Evolutionary conservation across 1,140 invertebrate species (phyloP).

Genomic region (Drosophila rufa): DNA sequence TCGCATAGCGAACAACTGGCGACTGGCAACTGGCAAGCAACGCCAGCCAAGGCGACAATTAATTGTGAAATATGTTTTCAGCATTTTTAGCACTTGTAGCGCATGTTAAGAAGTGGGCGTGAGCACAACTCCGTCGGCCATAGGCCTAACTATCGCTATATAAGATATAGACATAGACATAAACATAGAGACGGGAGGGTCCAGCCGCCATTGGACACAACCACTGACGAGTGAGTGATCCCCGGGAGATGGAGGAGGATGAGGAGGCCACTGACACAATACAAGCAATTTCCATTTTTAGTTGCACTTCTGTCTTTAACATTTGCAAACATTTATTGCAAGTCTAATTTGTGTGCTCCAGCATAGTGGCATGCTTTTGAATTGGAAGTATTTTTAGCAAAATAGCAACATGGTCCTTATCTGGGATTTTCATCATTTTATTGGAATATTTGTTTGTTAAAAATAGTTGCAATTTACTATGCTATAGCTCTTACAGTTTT

Average conservation of each 20-base stretch:
- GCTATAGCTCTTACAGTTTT: too few relatives aligned
- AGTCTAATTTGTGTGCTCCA: background rate
- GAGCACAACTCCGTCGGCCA: conserved; percentile 28
- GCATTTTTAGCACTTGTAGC: conserved; percentile 82
- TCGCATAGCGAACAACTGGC: conserved; percentile 33
- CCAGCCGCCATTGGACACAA: conserved; percentile 34
- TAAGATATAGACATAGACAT: conserved; percentile 25
- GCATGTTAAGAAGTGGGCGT: conserved; percentile 76
- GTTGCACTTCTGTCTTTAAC: conserved; percentile 2
- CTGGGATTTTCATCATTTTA: too few relatives aligned
- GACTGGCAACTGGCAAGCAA: conserved; percentile 17
- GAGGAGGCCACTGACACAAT: conserved; percentile 13
- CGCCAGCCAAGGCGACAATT: conserved; percentile 75
- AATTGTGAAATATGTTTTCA: conserved; percentile 84
- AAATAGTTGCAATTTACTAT: too few relatives aligned
- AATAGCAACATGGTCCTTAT: too few relatives aligned
- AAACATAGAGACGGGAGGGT: conserved; percentile 3
- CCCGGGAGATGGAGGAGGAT: background rate
- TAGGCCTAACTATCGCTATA: conserved; percentile 12
- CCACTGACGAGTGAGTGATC: conserved; percentile 26
- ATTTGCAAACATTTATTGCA: conserved; percentile 18
- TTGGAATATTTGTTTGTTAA: too few relatives aligned
- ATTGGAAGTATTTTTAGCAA: background rate
- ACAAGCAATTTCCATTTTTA: conserved; percentile 67
- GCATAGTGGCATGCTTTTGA: background rate